Evolutionary conservation across 2,888 invertebrate species (phyloP), one percentile per base, ranked within the genome.

Genomic region (Zonitis immaculata): DNA sequence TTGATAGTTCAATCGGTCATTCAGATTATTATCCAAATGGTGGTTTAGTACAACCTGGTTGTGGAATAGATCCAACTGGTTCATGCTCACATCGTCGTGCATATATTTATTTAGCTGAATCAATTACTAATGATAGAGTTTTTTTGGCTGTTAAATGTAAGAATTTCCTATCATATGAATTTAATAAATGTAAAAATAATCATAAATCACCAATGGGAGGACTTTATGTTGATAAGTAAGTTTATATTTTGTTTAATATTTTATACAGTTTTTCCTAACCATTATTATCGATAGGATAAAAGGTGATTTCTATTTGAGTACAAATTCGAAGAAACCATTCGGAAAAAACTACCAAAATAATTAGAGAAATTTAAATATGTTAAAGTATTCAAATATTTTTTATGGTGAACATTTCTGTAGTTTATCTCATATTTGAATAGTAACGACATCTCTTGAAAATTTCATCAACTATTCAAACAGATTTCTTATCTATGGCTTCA

Each of bases 11-110:
- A 8, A 59, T 73, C 42, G 76, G 76, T 9, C 62, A 73, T 51
- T 63, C 67, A 12, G 75, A 76, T 60, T 73, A 66, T 53, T 74
- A 57, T 52, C 74, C 74, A 6, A 76, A 76, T 59, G 73, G 73
- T 12, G 76, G 74, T 4, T 43, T 11, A 6, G 47, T 28, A 4
- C 75, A 75, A 60, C 70, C 72, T n/a, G 74, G 74, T 35, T 75
- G 75, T 56, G 67, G 66, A 9, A 3, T 66, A 1, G 72, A 73
- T 54, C 2, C 67, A 3, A 42, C 58, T 7, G 71, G 71, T 12
- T 44, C 63, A 12, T 80, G 80, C 61, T 65, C 79, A 2, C 80
- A 80, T 62, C 58, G 61, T 1, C 69, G 78, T 35, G 67, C 79
- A 1, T 75, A 74, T 43, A 16, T 62, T 26, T 79, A 76, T 57